These are phyloP conservation scores for Drosophila truncata DNA, from an alignment of 1,140 invertebrate genomes.

Conservation along the genomic window DNA sequence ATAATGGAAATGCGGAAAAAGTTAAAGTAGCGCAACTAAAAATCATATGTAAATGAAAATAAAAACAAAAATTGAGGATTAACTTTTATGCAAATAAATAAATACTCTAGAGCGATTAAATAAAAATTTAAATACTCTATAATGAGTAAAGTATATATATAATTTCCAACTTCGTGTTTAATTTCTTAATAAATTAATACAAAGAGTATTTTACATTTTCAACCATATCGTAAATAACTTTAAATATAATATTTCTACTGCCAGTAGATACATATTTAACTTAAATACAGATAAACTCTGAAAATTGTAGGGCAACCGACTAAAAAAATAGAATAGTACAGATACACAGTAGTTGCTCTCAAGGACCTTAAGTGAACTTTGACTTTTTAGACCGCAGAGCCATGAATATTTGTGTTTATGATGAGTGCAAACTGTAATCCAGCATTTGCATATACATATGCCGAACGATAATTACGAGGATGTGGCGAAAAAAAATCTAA, in stretches of 20 bases:
- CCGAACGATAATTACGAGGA: slow-evolving; percentile 17
- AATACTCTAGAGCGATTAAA: slow-evolving; percentile 3
- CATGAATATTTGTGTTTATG: slow-evolving; percentile 55
- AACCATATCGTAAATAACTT: background rate
- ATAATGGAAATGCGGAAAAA: slow-evolving; percentile 21
- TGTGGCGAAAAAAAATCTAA: slow-evolving; percentile 1
- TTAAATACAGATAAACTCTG: background rate
- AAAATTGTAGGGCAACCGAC: background rate
- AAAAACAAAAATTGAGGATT: slow-evolving; percentile 5
- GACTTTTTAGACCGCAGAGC: slow-evolving; percentile 33
- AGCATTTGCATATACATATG: slow-evolving; percentile 62
- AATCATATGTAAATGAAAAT: slow-evolving; percentile 22
- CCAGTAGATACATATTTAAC: too few relatives aligned
- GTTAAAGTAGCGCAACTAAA: slow-evolving; percentile 35
- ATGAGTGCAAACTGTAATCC: slow-evolving; percentile 40
- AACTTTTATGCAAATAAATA: background rate
- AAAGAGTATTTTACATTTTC: background rate
- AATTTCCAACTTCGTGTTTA: too few relatives aligned
- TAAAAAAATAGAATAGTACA: background rate
- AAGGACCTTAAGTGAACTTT: slow-evolving; percentile 35
- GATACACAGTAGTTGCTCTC: background rate
- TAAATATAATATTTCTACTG: too few relatives aligned
- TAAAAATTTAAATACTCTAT: slow-evolving; percentile 8
- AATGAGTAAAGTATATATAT: too few relatives aligned
- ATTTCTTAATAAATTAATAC: too few relatives aligned